Percentiles rank a stretch among this genome's conserved stretches.
Evolutionary conservation across 2,797 vertebrate species (phyloP).

Genomic region (Simalia tracyae): DNA sequence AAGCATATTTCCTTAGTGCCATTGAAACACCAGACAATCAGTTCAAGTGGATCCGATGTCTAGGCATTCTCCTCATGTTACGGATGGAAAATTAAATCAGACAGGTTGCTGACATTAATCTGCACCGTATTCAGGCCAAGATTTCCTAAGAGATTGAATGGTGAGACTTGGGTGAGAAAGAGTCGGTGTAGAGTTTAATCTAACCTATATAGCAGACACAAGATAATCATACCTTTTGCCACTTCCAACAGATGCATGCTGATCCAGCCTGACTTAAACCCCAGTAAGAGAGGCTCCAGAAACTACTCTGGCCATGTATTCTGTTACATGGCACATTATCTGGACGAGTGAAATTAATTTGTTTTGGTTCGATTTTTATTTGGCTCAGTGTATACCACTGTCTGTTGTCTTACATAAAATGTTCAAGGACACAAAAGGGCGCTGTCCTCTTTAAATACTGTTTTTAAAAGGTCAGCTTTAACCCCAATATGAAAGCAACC

Average conservation of each 20-base stretch:
- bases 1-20: conserved; percentile 13
- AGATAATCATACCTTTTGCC: conserved; percentile 24
- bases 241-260: conserved; percentile 14
- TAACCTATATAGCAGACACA: neutral
- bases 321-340: neutral
- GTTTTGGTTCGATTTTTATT: neutral
- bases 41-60: conserved; percentile 6
- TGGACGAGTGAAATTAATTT: neutral
- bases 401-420: neutral
- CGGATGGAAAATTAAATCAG: conserved; percentile 30
- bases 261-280: neutral
- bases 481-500: neutral
- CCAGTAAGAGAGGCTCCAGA: neutral
- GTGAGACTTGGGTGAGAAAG: neutral
- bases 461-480: neutral
- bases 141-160: conserved; percentile 1
- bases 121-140: neutral
- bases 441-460: neutral
- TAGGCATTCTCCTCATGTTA: conserved; percentile 45
- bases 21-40: conserved; percentile 22
- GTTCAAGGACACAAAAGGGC: neutral
- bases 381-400: neutral
- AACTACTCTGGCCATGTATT: neutral
- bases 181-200: neutral
- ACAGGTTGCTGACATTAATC: conserved; percentile 36